Conservation (phyloP, 2,888 invertebrate genomes). For the Amiota communis region DNA sequence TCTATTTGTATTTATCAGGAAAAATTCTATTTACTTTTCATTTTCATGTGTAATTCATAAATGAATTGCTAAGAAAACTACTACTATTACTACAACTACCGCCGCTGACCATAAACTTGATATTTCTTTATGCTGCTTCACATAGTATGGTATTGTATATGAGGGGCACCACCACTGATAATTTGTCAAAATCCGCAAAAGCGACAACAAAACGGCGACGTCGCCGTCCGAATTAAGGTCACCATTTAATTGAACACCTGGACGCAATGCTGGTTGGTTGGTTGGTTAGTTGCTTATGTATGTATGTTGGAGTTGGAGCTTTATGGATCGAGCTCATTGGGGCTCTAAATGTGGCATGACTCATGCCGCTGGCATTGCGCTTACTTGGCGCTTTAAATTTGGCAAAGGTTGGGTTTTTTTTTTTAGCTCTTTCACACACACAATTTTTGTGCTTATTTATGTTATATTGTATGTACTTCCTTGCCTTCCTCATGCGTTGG, state of each 20-base stretch:
- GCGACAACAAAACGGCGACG: conserved; percentile 38
- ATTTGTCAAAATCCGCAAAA: conserved; percentile 63
- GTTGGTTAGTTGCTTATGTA: too few species aligned
- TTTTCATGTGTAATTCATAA: conserved; percentile 22
- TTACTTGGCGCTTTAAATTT: background rate
- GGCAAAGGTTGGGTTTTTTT: background rate
- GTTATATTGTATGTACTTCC: background rate
- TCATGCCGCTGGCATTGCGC: conserved; percentile 15
- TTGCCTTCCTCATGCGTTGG: background rate
- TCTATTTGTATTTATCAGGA: conserved; percentile 8
- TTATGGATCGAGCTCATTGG: too few species aligned
- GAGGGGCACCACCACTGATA: conserved; percentile 54
- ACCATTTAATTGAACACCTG: conserved; percentile 65
- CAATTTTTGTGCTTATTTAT: conserved; percentile 2
- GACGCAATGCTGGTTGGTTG: conserved; percentile 31
- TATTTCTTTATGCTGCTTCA: conserved; percentile 40
- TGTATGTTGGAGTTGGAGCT: background rate
- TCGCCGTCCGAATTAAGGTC: conserved; percentile 57
- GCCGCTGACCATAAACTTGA: conserved; percentile 62
- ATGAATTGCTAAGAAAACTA: conserved; percentile 41
- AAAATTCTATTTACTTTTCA: conserved; percentile 4
- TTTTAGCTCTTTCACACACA: background rate
- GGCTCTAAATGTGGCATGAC: background rate
- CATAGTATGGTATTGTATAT: background rate
- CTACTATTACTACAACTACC: too few species aligned